Conservation (phyloP, 2,113 vertebrate species). For the Paradoxurus hermaphroditus region DNA sequence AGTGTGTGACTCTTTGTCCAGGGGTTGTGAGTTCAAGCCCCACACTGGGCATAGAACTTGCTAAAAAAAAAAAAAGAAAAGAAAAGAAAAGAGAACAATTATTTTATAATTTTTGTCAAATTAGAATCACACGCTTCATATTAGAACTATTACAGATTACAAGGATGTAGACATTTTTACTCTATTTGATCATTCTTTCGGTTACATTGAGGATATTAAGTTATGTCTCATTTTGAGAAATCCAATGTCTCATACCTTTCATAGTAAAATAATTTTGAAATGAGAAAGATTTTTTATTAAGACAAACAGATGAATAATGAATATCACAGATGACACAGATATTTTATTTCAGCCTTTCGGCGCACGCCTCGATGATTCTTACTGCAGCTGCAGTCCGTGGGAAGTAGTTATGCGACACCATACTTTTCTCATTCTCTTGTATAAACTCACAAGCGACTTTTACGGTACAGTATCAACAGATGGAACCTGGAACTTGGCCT, state of each 20-base stretch:
- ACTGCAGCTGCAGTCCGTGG: not conserved
- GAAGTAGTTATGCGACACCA: not conserved
- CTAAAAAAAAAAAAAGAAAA: not conserved
- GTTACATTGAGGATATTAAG: slow-evolving; percentile 46
- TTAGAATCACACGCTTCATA: slow-evolving; percentile 53
- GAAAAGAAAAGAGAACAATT: not conserved
- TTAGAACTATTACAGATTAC: slow-evolving; percentile 44
- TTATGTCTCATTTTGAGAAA: slow-evolving; percentile 57
- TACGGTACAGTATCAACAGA: not conserved
- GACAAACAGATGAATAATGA: slow-evolving; percentile 46
- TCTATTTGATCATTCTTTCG: slow-evolving; percentile 43
- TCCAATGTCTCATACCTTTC: slow-evolving; percentile 27
- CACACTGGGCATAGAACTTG: not conserved
- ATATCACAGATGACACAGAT: not conserved
- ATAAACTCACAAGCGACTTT: not conserved
- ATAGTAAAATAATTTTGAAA: slow-evolving; percentile 55
- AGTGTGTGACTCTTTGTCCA: not conserved
- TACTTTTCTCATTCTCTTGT: not conserved
- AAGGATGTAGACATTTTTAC: slow-evolving; percentile 50
- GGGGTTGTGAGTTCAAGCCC: not conserved
- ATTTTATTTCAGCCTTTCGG: slow-evolving; percentile 43
- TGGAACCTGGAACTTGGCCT: not conserved
- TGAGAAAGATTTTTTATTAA: slow-evolving; percentile 44
- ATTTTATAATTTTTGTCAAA: slow-evolving; percentile 36
- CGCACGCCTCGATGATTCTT: not conserved